Base-by-base conservation (phyloP, 1,140 invertebrate genomes). In the Grapholita molesta region DNA sequence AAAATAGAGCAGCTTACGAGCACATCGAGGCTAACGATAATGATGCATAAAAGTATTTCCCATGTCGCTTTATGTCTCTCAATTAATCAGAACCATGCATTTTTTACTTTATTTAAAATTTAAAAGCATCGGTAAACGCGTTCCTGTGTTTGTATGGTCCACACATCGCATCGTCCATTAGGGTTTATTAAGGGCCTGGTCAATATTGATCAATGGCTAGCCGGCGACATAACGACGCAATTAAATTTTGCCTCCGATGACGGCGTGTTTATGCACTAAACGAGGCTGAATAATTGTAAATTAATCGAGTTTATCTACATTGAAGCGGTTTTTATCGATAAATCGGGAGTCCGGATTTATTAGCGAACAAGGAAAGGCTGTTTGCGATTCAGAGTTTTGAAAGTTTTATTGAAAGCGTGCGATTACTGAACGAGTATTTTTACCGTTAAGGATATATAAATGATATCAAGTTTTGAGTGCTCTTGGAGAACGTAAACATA, bases 31-130 rank as follows among this genome's bases (percentile, higher is more conserved):
- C 25, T 61, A 61, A 61, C 55, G 55, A 61, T 61, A 61, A 61
- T 61, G 89, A 87, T 76, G 77, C 80, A 80, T 83, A 88, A 89
- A 91, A 89, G 89, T 91, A 88, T 89, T 91, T 89, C 75, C 73
- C 87, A 68, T 91, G 89, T 91, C 71, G 69, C 78, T 72, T 86
- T 77, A 84, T 85, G 73, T 69, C 69, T 78, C 77, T 83, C 82
- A 75, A 91, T 91, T 91, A 88, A 89, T 89, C 86, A 86, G 82
- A 77, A 77, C 70, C 72, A 76, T 18, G 68, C 71, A 75, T 76
- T 83, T 84, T 81, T 73, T 74, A 69, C 73, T 70, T 71, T 64
- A 42, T 64, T 75, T 73, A 15, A 61, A 61, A 75, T 84, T 82
- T 82, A 75, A 85, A 85, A 83, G 79, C 79, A 75, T 76, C 70